These are phyloP conservation scores for Tympanuchus pallidicinctus DNA, from an alignment of 2,113 vertebrate species.

Conservation along the genomic window DNA sequence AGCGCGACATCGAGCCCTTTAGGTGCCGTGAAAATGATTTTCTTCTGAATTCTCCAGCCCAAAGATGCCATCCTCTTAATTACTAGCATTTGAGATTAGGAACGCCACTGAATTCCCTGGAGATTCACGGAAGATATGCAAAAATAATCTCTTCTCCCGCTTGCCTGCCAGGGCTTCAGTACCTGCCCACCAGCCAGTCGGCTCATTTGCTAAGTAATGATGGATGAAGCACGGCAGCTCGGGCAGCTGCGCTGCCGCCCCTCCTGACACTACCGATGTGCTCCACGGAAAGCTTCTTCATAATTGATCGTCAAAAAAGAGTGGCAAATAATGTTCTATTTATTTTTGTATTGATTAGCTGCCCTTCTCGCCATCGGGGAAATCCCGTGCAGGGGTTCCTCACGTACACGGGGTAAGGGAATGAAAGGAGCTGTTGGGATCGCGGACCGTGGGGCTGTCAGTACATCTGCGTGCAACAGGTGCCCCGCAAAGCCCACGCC, in stretches of 20 bases:
- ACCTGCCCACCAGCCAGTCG: conserved; percentile 58
- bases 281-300: background rate
- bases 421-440: background rate
- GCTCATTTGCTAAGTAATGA: conserved; percentile 56
- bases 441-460: background rate
- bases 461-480: background rate
- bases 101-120: conserved; percentile 58
- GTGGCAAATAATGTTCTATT: background rate
- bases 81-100: conserved; percentile 71
- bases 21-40: conserved; percentile 67
- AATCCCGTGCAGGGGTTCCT: background rate
- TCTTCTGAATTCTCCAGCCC: conserved; percentile 47
- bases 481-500: background rate
- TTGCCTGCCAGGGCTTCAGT: conserved; percentile 58
- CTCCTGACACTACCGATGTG: background rate
- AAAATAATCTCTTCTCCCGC: conserved; percentile 63
- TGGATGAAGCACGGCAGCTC: conserved; percentile 2
- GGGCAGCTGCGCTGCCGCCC: conserved; percentile 12
- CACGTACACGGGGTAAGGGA: background rate
- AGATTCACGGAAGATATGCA: conserved; percentile 62
- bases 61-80: conserved; percentile 75
- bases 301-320: background rate
- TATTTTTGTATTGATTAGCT: background rate
- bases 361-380: background rate
- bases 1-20: conserved; percentile 51